phyloP scores from a whole-genome alignment of 2,888 invertebrate species.

The Clanis bilineata region DNA sequence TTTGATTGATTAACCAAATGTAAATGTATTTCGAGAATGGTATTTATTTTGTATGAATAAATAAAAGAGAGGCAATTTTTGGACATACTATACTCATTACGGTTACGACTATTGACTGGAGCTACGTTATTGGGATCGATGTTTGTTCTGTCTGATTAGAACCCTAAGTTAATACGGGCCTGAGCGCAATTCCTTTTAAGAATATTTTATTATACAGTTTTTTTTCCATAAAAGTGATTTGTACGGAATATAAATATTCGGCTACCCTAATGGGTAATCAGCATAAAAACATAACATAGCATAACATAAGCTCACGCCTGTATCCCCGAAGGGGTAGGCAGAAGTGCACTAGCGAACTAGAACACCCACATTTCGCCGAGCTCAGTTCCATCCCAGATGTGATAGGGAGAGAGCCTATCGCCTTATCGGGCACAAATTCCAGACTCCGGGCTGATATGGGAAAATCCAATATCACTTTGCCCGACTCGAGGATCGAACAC shows the following conservation, averaged over 20 bases:
- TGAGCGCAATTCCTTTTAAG: background rate
- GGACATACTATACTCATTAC: constrained; percentile 17
- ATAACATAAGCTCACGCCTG: too few species aligned
- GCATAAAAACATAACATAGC: too few species aligned
- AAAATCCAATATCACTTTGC: too few species aligned
- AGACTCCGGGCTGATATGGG: too few species aligned
- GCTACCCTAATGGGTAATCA: too few species aligned
- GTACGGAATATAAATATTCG: background rate
- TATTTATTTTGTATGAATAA: constrained; percentile 22
- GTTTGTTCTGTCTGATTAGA: constrained; percentile 52
- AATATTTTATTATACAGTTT: background rate
- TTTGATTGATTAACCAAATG: constrained; percentile 24
- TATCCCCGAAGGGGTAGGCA: too few species aligned
- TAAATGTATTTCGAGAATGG: constrained; percentile 2
- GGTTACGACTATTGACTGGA: constrained; percentile 32
- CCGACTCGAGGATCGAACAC: too few species aligned
- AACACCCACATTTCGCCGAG: too few species aligned
- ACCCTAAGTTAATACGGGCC: constrained; percentile 33
- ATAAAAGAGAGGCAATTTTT: constrained; percentile 8
- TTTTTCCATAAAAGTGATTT: background rate
- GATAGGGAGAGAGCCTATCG: too few species aligned
- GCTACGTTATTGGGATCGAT: constrained; percentile 31
- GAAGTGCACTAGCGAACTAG: too few species aligned
- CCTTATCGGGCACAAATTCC: too few species aligned
- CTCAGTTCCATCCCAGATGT: too few species aligned